A percentile compares a stretch with the other conserved stretches of the same genome.
These are phyloP conservation scores for Lycorma delicatula DNA, from an alignment of 1,140 invertebrate genomes.

Conservation along the genomic window DNA sequence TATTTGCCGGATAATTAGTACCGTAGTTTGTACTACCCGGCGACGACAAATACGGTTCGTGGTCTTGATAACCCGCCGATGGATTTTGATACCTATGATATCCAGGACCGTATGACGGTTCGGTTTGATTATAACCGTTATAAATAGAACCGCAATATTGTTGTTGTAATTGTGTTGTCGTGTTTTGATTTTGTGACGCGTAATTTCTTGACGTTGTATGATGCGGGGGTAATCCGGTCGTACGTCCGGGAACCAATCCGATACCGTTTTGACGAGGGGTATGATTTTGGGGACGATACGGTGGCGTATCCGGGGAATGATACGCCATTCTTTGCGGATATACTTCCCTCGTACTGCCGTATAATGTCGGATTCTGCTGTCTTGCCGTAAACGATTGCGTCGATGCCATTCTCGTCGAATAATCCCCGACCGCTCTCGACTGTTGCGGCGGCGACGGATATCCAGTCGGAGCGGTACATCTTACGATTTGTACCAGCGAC, in stretches of 20 bases:
- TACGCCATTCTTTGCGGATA: conserved; percentile 40
- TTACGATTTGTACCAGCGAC: conserved; percentile 20
- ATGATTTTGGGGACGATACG: conserved; percentile 27
- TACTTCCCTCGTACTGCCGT: conserved; percentile 20
- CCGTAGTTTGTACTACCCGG: conserved; percentile 21
- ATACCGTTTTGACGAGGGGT: conserved; percentile 29
- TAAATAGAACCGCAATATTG: conserved; percentile 35
- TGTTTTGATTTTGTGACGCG: not conserved
- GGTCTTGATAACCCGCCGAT: conserved; percentile 14
- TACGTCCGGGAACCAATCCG: conserved; percentile 12
- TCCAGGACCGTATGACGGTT: conserved; percentile 19
- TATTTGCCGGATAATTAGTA: conserved; percentile 18
- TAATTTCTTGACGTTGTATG: not conserved
- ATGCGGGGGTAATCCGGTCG: conserved; percentile 23
- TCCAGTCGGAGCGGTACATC: conserved; percentile 18
- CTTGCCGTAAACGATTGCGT: conserved; percentile 12
- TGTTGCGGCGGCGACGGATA: conserved; percentile 23
- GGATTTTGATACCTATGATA: not conserved
- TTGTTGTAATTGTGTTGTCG: conserved; percentile 23
- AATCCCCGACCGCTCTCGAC: conserved; percentile 5
- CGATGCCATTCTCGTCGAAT: not conserved
- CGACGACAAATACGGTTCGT: conserved; percentile 30
- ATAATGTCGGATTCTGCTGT: conserved; percentile 14
- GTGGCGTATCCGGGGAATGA: conserved; percentile 26
- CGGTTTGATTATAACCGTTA: conserved; percentile 23